phyloP scores from a whole-genome alignment of 1,140 invertebrate genomes.

The Acromyrmex heyeri region DNA sequence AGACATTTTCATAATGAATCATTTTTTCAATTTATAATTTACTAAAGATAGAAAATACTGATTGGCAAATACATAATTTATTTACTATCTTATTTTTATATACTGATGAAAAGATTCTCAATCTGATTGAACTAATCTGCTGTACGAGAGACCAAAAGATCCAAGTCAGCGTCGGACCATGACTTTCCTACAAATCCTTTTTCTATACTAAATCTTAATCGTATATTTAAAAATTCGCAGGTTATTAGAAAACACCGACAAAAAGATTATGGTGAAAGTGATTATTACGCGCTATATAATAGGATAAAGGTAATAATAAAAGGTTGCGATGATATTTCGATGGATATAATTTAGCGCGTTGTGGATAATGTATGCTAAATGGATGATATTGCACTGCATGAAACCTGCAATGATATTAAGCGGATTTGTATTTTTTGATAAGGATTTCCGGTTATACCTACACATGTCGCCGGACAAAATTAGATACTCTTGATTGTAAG shows the following conservation, averaged over 20 bases:
- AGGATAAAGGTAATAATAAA: conserved; percentile 30
- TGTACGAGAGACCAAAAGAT: conserved; percentile 38
- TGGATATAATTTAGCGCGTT: conserved; percentile 14
- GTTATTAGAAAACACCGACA: conserved; percentile 9
- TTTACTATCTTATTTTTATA: background rate
- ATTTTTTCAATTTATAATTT: background rate
- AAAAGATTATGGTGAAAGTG: conserved; percentile 48
- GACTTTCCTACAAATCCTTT: conserved; percentile 65
- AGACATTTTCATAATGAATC: background rate
- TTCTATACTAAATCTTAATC: conserved; percentile 56
- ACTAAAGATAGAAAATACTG: background rate
- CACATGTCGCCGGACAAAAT: conserved; percentile 1
- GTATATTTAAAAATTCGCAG: conserved; percentile 37
- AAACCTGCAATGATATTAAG: conserved; percentile 29
- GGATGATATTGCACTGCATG: background rate
- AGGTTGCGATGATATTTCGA: background rate
- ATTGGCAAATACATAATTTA: background rate
- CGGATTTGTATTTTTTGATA: conserved; percentile 45
- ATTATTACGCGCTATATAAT: conserved; percentile 41
- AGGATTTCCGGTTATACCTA: background rate
- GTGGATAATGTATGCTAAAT: background rate
- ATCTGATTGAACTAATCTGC: background rate
- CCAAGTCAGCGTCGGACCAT: conserved; percentile 47
- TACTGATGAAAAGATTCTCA: conserved; percentile 13
- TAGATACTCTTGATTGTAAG: conserved; percentile 9